These are phyloP conservation scores for Meloidogyne floridensis DNA, from an alignment of 1,140 invertebrate species.

Conservation along the genomic window DNA sequence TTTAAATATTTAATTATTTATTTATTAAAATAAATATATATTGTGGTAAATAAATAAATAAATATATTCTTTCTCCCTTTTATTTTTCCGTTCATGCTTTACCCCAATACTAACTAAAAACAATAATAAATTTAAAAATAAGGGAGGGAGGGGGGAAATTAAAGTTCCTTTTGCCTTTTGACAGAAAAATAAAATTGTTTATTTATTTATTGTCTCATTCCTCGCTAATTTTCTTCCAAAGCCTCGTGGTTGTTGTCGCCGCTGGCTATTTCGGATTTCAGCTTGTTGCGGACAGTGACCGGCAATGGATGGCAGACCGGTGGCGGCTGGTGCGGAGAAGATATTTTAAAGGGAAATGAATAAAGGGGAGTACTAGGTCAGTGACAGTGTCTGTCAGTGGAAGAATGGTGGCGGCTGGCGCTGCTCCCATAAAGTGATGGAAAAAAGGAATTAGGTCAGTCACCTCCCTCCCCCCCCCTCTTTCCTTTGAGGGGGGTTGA, in stretches of 20 bases:
- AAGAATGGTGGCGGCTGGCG: conserved; percentile 4
- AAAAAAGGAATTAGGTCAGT: not conserved
- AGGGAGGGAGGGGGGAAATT: not conserved
- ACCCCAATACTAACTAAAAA: too few species aligned
- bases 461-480: not conserved
- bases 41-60: not conserved
- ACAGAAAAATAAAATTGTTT: not conserved
- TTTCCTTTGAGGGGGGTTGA: not conserved
- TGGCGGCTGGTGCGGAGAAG: not conserved
- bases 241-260: not conserved
- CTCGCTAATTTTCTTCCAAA: not conserved
- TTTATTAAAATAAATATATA: too few species aligned
- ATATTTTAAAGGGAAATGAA: not conserved
- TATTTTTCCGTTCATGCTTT: not conserved
- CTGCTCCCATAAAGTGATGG: not conserved
- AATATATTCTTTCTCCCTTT: not conserved
- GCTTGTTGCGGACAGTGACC: not conserved
- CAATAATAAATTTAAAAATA: too few species aligned
- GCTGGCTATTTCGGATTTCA: not conserved
- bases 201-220: not conserved
- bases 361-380: not conserved
- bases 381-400: not conserved
- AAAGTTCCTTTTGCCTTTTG: not conserved
- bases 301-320: not conserved
- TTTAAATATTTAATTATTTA: too few species aligned